Base-by-base conservation (phyloP, 2,113 vertebrate species). In the Indicator maculatus region DNA sequence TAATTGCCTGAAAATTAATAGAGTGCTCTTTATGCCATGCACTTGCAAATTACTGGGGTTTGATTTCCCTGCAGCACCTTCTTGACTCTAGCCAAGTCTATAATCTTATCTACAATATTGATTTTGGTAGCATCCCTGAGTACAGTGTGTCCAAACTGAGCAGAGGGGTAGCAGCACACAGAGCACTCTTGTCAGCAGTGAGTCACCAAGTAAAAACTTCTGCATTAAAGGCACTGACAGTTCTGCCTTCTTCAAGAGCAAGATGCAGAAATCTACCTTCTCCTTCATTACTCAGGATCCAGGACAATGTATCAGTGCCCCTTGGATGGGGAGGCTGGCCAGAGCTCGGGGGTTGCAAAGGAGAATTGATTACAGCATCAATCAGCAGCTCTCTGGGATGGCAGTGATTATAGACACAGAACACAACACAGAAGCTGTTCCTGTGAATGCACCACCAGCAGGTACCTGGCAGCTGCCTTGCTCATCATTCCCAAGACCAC, bases 101-200 rank as follows among this genome's bases (percentile, higher is more conserved):
- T 67, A 44, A 47, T 69, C 83, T 55, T 80, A 91, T 76, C 81
- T 91, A 86, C 31, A 17, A 1, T 64, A 82, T 28, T 71, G 85
- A 90, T 95, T 95, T 91, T 78, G 81, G 78, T 65, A 59, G 11
- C n/a, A 39, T 59, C 81, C 73, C 83, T 87, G 79, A 94, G 93
- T 71, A 95, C 91, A 89, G 71, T 85, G 45, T 76, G 95, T 90
- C 83, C 89, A 85, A 64, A 67, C 44, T 81, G 77, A 91, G 45
- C 67, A 83, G 64, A 86, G 44, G 45, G 50, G 61, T 61, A 90
- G 65, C 13, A 72, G 67, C 47, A 41, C 52, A 45, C 23, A 52
- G 81, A 91, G 65, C 31, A 65, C 47, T 65, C 55, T 64, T 64
- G 83, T 41, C 33, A 73, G 11, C 33, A 47, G 3, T 70, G 64